Base-by-base conservation (phyloP, 2,797 vertebrate genomes). In the Ciconia nigra region DNA sequence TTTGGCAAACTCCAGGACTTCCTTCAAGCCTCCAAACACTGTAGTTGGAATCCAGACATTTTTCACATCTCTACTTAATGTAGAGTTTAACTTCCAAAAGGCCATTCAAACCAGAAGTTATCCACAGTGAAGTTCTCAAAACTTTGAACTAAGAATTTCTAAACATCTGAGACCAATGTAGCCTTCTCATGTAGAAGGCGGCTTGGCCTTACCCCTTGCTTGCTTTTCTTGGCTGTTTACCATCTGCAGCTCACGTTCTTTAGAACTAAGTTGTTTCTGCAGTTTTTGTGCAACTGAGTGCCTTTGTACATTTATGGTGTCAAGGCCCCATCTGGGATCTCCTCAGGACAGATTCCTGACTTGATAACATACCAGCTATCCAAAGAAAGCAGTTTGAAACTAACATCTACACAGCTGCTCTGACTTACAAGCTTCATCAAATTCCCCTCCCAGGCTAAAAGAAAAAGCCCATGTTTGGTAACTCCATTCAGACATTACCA, bases 221-320 rank as follows among this genome's bases (percentile, higher is more conserved):
- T 95, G 96, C 93, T 97, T 97, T 94, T 93, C 83, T 97, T 97
- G 96, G 96, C 95, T 55, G 46, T 66, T 89, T 6, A 87, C 94
- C 90, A 94, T 87, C 61, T 17, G 88, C 66, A 78, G 92, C 94
- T 97, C 90, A 93, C 20, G 78, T 74, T 97, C 96, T 93, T 93
- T 55, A 94, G 72, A 87, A 94, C 71, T 0, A 89, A 89, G 87
- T 51, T 77, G 92, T 97, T 96, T 77, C 96, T 96, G 88, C 86
- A 95, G 92, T 87, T 96, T 97, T 93, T 96, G 93, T 95, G 92
- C 90, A 94, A 85, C 71, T 7, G 5, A 96, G 86, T 62, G 93
- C 94, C 86, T 97, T 97, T 96, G 95, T 96, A 97, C 96, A 97
- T 95, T 96, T 97, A 97, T 96, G 95, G 96, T 89, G 76, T 97